Conservation (phyloP, 2,113 vertebrate species). For the Podarcis muralis region DNA sequence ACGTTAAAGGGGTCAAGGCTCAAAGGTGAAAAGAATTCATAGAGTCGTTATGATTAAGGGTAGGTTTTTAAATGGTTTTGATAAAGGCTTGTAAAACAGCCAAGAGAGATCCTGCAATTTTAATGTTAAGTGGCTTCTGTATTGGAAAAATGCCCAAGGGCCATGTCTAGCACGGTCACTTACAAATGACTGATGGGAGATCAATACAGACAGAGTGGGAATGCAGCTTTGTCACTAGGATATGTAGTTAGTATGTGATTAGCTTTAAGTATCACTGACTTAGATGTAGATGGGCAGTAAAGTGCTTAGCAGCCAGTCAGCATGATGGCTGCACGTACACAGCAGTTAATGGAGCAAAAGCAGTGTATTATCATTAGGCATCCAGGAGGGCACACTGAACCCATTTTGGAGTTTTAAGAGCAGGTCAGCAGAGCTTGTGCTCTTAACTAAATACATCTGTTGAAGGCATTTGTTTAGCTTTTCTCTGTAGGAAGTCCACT, state of each 20-base stretch:
- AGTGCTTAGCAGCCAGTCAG: constrained; percentile 51
- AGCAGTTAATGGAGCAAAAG: constrained; percentile 72
- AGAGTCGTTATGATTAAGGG: constrained; percentile 60
- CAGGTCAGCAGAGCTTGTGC: constrained; percentile 25
- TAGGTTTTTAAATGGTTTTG: constrained; percentile 62
- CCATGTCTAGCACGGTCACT: constrained; percentile 83
- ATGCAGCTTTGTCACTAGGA: constrained; percentile 82
- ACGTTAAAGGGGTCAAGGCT: constrained; percentile 56
- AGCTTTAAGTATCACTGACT: constrained; percentile 61
- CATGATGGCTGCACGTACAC: constrained; percentile 59
- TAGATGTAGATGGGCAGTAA: constrained; percentile 51
- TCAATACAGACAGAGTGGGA: constrained; percentile 82
- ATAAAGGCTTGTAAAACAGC: constrained; percentile 65
- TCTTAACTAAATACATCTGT: constrained; percentile 29
- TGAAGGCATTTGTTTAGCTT: constrained; percentile 51
- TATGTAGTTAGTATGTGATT: constrained; percentile 81
- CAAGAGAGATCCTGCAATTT: constrained; percentile 75
- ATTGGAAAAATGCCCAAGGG: constrained; percentile 84
- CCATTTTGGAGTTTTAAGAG: constrained; percentile 51
- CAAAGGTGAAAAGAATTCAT: constrained; percentile 62
- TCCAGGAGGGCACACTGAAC: constrained; percentile 47
- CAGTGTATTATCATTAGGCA: constrained; percentile 61
- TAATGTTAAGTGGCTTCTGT: constrained; percentile 87
- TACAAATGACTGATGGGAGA: constrained; percentile 86
- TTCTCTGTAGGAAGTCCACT: neutral